Conservation (phyloP, 2,797 vertebrate species). For the Clarias laeviceps region DNA sequence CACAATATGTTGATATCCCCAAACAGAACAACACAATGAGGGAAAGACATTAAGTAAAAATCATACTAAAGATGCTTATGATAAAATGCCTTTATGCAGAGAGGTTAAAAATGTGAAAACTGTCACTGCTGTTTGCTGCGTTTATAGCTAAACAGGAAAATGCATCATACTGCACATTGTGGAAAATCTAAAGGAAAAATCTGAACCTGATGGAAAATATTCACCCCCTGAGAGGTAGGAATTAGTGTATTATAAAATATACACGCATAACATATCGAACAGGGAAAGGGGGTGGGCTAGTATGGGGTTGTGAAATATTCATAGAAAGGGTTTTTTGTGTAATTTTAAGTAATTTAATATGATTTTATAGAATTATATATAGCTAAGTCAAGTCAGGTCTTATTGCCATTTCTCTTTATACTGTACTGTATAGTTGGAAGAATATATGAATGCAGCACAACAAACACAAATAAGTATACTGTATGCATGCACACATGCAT, state of each 20-base stretch:
- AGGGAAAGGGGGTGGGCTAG: neutral
- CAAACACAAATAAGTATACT: too few species aligned
- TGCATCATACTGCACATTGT: too few species aligned
- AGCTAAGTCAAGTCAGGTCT: neutral
- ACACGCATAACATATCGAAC: neutral
- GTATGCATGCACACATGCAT: too few species aligned
- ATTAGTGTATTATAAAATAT: neutral
- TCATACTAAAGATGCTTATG: neutral
- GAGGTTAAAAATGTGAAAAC: neutral
- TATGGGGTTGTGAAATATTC: neutral
- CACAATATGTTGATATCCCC: neutral
- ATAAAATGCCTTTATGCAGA: neutral
- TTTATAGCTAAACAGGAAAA: neutral
- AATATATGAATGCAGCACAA: too few species aligned
- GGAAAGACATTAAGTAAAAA: neutral
- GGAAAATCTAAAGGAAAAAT: neutral
- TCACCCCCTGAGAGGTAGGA: neutral
- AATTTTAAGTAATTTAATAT: too few species aligned
- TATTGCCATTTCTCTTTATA: neutral
- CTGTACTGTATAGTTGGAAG: neutral
- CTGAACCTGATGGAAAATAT: too few species aligned
- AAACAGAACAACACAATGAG: neutral
- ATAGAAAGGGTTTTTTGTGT: neutral
- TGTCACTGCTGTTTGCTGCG: neutral
- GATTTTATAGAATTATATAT: neutral